A percentile compares a stretch with the other conserved stretches of the same genome.
These are phyloP conservation scores for Recurvirostra avosetta DNA, from an alignment of 2,113 vertebrate genomes.

Conservation along the genomic window DNA sequence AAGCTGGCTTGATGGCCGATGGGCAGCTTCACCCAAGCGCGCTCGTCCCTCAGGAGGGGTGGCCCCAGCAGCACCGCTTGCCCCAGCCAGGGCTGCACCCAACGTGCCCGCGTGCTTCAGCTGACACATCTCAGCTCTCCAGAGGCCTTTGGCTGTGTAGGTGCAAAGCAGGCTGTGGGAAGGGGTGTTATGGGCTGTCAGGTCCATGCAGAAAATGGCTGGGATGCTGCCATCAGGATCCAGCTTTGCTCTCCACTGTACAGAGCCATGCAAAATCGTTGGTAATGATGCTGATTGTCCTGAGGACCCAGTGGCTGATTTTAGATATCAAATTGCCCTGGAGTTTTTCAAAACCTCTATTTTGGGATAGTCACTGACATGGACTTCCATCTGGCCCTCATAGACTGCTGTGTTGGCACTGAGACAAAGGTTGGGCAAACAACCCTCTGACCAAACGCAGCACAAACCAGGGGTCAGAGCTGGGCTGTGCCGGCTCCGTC, in stretches of 20 bases:
- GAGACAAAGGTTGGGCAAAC: not conserved
- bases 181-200: not conserved
- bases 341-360: not conserved
- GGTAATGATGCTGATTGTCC: not conserved
- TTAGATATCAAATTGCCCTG: not conserved
- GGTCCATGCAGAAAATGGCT: not conserved
- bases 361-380: not conserved
- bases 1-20: not conserved
- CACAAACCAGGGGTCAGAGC: not conserved
- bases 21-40: not conserved
- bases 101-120: accelerated
- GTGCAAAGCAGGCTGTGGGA: not conserved
- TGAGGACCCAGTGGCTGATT: not conserved
- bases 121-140: not conserved
- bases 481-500: not conserved
- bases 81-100: not conserved
- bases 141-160: not conserved
- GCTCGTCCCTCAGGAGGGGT: not conserved
- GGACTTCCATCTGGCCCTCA: not conserved
- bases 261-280: accelerated
- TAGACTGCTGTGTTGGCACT: not conserved
- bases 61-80: not conserved
- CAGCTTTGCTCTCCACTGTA: not conserved
- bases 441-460: not conserved
- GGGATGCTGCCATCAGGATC: not conserved